These are phyloP conservation scores for Parazoanthus darwini DNA, from an alignment of 92 coral and sea anemone species.

Conservation along the genomic window DNA sequence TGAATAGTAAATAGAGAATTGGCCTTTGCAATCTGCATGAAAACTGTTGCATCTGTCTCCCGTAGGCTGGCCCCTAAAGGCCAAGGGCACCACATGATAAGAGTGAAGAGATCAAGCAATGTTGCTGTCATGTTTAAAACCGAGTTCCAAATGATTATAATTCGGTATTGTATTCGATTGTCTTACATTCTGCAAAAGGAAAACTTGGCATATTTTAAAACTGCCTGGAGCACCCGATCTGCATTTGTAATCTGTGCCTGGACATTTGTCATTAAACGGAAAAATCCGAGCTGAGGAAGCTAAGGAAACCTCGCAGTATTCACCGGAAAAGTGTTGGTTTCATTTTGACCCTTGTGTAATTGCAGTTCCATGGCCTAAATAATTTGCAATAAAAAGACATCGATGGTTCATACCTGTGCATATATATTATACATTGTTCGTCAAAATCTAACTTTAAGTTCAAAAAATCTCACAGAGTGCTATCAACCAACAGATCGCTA, in stretches of 20 bases:
- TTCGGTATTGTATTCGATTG: no score
- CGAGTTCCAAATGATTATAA: no score
- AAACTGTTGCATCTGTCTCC: no score
- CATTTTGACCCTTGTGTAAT: background rate
- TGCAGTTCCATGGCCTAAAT: background rate
- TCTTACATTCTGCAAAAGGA: no score
- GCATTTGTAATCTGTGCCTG: background rate
- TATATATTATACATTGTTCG: background rate
- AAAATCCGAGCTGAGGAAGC: background rate
- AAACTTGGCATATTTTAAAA: background rate
- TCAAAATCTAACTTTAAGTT: no score
- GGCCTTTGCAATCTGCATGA: no score
- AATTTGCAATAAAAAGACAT: no score
- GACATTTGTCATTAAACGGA: background rate
- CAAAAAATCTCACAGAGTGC: background rate
- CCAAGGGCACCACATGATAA: no score
- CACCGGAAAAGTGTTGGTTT: background rate
- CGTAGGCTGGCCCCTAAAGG: no score
- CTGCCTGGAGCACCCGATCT: background rate
- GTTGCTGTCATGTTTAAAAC: no score
- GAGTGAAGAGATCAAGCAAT: no score
- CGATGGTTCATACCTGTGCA: background rate
- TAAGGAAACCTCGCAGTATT: conserved; percentile 9
- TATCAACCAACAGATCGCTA: background rate
- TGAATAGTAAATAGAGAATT: no score